These are phyloP conservation scores for Leptogaster cylindrica DNA, from an alignment of 2,888 invertebrate species.

Conservation along the genomic window DNA sequence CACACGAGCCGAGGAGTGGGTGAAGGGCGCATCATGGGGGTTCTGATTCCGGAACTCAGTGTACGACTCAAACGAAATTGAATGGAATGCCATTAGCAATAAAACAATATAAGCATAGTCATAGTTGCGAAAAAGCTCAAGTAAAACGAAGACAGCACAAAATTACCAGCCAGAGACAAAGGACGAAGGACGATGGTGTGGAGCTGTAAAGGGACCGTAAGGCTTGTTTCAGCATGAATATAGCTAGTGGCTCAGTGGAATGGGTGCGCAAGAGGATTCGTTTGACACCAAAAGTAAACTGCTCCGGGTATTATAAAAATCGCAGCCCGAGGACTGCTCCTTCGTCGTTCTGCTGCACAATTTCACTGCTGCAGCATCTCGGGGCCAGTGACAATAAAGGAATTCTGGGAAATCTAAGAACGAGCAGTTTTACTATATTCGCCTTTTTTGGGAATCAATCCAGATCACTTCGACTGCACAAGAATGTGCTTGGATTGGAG, in stretches of 20 bases:
- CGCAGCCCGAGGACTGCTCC: slow-evolving; percentile 7
- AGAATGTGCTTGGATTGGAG: slow-evolving; percentile 14
- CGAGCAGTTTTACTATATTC: not conserved
- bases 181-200: slow-evolving; percentile 3
- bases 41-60: slow-evolving; percentile 21
- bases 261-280: not conserved
- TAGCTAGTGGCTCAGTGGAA: not conserved
- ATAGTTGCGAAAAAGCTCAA: slow-evolving; percentile 19
- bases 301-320: slow-evolving; percentile 14
- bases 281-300: slow-evolving; percentile 27
- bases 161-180: slow-evolving; percentile 35
- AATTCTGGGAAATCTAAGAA: slow-evolving; percentile 13
- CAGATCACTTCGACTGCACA: not conserved
- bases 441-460: slow-evolving; percentile 9
- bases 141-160: slow-evolving; percentile 23
- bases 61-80: slow-evolving; percentile 32
- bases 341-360: too few species aligned
- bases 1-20: slow-evolving; percentile 11
- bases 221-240: slow-evolving; percentile 7
- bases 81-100: slow-evolving; percentile 39
- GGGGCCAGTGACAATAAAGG: not conserved
- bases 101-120: slow-evolving; percentile 33
- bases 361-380: not conserved
- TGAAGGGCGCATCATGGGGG: slow-evolving; percentile 27
- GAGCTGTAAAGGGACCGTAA: slow-evolving; percentile 1